Percentiles rank a stretch among this genome's conserved stretches.
phyloP scores from a whole-genome alignment of 2,888 invertebrate species.

The Amiota communis region DNA sequence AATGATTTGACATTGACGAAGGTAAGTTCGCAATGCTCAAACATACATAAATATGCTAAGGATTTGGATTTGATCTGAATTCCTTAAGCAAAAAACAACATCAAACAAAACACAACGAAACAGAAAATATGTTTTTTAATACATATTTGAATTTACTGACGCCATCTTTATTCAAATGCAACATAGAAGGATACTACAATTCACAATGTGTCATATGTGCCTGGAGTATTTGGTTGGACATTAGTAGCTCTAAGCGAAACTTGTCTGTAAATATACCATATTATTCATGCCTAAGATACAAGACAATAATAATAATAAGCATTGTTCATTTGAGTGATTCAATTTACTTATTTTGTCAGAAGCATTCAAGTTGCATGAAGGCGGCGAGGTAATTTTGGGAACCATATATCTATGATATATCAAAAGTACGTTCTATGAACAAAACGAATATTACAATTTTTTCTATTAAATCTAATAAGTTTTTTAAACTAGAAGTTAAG shows the following conservation, averaged over 20 bases:
- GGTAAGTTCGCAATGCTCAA: slow-evolving; percentile 60
- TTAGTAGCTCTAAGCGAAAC: slow-evolving; percentile 32
- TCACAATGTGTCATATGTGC: slow-evolving; percentile 1
- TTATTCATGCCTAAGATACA: background rate
- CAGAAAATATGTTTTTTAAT: slow-evolving; percentile 39
- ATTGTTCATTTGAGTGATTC: no score
- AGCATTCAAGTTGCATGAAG: slow-evolving; percentile 53
- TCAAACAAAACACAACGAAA: slow-evolving; percentile 13
- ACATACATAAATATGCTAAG: background rate
- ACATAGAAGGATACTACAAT: slow-evolving; percentile 5
- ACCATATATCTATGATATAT: slow-evolving; percentile 99
- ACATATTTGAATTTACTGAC: slow-evolving; percentile 61
- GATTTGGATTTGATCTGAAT: slow-evolving; percentile 9
- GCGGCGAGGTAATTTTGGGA: slow-evolving; percentile 84
- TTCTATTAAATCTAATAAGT: background rate
- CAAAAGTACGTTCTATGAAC: slow-evolving; percentile 97
- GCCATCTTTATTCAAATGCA: slow-evolving; percentile 64
- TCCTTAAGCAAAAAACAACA: slow-evolving; percentile 29
- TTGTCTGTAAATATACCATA: background rate
- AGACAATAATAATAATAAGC: background rate
- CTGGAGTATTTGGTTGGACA: background rate
- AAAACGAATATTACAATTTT: slow-evolving; percentile 46
- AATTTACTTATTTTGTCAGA: background rate
- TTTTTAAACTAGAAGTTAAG: background rate
- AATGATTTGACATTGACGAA: slow-evolving; percentile 47